These are phyloP conservation scores for Catostylus mosaicus DNA, from an alignment of 30 jellyfish, hydroid and myxozoan genomes.

Conservation along the genomic window DNA sequence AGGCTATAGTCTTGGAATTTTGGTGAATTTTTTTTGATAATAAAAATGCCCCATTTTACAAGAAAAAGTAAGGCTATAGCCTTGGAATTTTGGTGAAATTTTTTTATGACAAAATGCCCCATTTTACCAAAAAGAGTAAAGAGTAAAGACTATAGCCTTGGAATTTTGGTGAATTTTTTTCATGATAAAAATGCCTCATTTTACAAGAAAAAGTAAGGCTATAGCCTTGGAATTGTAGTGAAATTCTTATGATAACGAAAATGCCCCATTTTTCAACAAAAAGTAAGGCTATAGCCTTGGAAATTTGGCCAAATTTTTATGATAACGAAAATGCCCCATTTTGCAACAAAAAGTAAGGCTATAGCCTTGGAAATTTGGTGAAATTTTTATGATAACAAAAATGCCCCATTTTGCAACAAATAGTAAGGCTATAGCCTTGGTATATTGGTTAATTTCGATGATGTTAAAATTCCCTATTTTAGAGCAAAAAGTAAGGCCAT, in stretches of 20 bases:
- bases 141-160: too few relatives aligned
- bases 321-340: not conserved
- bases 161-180: too few relatives aligned
- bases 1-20: too few relatives aligned
- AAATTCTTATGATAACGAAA: too few relatives aligned
- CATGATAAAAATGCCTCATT: not conserved
- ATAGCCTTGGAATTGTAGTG: not conserved
- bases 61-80: too few relatives aligned
- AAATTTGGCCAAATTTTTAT: too few relatives aligned
- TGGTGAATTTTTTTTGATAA: too few relatives aligned
- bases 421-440: constrained; percentile 3
- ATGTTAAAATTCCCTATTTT: not conserved
- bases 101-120: too few relatives aligned
- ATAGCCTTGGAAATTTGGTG: not conserved
- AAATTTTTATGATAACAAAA: too few relatives aligned
- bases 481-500: not conserved
- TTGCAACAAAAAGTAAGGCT: not conserved
- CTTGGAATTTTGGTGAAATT: too few relatives aligned
- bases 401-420: not conserved
- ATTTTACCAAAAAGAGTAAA: too few relatives aligned
- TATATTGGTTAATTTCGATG: not conserved
- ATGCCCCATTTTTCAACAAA: not conserved
- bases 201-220: not conserved
- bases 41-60: too few relatives aligned
- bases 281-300: constrained; percentile 4